A percentile compares a stretch with the other conserved stretches of the same genome.
Evolutionary conservation across 2,888 invertebrate genomes (phyloP).

Genomic region (Melanotus villosus): DNA sequence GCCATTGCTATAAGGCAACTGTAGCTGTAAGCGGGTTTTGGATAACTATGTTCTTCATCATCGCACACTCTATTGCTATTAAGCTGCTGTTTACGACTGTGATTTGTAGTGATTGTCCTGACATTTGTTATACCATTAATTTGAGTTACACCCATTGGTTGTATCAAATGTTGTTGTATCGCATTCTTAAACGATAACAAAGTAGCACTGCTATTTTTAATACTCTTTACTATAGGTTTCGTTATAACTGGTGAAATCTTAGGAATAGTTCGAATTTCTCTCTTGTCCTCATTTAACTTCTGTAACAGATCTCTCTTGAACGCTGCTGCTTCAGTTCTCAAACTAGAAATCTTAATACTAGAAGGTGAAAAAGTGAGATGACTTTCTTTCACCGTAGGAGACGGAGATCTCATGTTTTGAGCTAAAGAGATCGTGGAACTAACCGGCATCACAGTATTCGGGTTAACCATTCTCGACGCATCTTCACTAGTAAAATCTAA

Average conservation of each 20-base stretch:
- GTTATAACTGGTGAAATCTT: constrained; percentile 64
- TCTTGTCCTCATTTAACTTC: constrained; percentile 69
- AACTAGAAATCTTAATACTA: constrained; percentile 76
- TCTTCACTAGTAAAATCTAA: constrained; percentile 80
- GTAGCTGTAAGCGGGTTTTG: constrained; percentile 98
- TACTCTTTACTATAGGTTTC: constrained; percentile 62
- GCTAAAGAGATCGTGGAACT: constrained; percentile 69
- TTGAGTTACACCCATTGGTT: constrained; percentile 61
- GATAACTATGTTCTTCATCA: constrained; percentile 78
- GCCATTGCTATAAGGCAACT: constrained; percentile 99
- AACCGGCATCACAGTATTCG: constrained; percentile 90
- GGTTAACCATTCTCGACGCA: constrained; percentile 87
- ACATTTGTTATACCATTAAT: constrained; percentile 54
- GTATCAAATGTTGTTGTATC: constrained; percentile 55
- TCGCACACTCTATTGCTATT: constrained; percentile 61
- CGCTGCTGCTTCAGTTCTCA: constrained; percentile 69
- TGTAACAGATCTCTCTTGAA: constrained; percentile 78
- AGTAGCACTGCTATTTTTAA: constrained; percentile 54
- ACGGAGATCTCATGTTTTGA: constrained; percentile 69
- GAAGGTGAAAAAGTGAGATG: constrained; percentile 82
- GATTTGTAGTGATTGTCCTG: constrained; percentile 45
- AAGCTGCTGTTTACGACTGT: constrained; percentile 49
- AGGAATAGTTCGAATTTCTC: constrained; percentile 61
- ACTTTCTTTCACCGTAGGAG: constrained; percentile 78
- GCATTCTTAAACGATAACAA: constrained; percentile 62